Percentiles rank a stretch among this genome's conserved stretches.
Conservation (phyloP, 2,888 invertebrate genomes). For the Drosophila multiciliata region DNA sequence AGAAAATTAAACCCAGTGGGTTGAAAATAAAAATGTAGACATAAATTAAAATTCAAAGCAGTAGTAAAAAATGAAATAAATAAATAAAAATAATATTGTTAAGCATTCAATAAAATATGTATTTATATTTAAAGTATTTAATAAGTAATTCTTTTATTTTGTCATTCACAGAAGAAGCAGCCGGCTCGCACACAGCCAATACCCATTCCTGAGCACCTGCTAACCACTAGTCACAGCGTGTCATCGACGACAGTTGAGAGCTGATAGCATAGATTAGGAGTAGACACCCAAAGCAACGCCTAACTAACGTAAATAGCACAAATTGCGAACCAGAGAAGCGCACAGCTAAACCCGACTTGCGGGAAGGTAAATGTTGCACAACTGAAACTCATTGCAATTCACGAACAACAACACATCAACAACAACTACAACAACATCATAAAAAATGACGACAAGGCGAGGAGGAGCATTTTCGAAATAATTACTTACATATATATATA, state of each 20-base stretch:
- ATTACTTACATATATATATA: constrained; percentile 18
- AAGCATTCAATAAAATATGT: not conserved
- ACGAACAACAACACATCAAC: constrained; percentile 34
- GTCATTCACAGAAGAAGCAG: constrained; percentile 90
- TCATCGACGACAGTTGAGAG: constrained; percentile 86
- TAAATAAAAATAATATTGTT: not conserved
- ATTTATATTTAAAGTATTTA: not conserved
- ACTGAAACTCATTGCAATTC: constrained; percentile 54
- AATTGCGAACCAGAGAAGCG: constrained; percentile 45
- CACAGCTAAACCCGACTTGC: constrained; percentile 29
- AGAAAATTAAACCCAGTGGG: not conserved
- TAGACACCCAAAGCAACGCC: constrained; percentile 49
- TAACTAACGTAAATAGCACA: constrained; percentile 64
- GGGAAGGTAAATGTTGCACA: constrained; percentile 34
- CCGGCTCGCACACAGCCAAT: constrained; percentile 91
- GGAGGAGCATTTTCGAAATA: constrained; percentile 37
- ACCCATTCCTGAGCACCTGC: constrained; percentile 91
- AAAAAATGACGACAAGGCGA: constrained; percentile 8
- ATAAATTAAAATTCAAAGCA: not conserved
- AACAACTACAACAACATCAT: constrained; percentile 20
- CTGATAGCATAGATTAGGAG: constrained; percentile 85
- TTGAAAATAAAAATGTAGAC: not conserved
- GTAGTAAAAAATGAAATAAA: no score
- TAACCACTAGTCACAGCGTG: constrained; percentile 87
- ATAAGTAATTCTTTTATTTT: constrained; percentile 68